Conservation (phyloP, 30 jellyfish, hydroid and myxozoan species). For the Cassiopea andromeda region DNA sequence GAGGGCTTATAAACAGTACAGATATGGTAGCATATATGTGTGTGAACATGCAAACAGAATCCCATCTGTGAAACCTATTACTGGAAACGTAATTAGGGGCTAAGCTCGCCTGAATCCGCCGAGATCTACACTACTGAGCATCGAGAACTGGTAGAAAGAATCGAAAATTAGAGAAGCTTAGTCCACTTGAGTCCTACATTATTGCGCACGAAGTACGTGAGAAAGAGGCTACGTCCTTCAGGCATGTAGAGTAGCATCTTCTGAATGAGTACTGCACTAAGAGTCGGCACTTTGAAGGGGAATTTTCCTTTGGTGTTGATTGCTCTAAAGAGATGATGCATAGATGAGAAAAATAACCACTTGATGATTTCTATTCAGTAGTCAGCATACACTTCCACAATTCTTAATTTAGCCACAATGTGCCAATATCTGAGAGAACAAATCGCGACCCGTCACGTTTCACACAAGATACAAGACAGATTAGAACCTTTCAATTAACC, state of each 20-base stretch:
- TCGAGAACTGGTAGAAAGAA: no score
- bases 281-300: background rate
- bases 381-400: conserved; percentile 19
- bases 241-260: background rate
- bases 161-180: no score
- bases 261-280: background rate
- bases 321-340: conserved; percentile 22
- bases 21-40: no score
- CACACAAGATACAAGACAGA: background rate
- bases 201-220: background rate
- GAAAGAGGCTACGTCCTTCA: no score
- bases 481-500: background rate
- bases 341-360: conserved; percentile 26
- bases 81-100: no score
- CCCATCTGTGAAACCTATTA: no score
- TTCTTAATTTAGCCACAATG: background rate
- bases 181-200: no score
- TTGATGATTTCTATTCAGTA: conserved; percentile 34
- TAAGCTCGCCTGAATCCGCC: no score
- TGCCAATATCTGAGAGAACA: background rate
- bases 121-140: no score
- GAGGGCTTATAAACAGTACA: no score
- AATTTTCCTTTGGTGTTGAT: conserved; percentile 12
- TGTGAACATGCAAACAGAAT: no score
- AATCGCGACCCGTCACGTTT: background rate